These are phyloP conservation scores for Momotus momota DNA, from an alignment of 2,797 vertebrate species.

Conservation along the genomic window DNA sequence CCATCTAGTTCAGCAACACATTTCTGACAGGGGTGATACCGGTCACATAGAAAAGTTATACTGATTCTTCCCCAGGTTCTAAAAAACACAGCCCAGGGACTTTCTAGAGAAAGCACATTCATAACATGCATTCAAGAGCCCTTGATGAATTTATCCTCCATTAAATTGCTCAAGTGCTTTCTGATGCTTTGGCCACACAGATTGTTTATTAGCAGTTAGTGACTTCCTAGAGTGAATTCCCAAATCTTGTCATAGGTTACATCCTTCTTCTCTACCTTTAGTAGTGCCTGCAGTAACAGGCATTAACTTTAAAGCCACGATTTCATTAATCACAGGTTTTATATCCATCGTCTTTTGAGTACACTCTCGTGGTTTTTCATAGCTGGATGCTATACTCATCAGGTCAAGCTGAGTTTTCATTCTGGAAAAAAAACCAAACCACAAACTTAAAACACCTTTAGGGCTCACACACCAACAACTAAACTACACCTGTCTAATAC, in stretches of 20 bases:
- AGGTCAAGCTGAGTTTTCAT: conserved; percentile 78
- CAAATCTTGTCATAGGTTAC: not conserved
- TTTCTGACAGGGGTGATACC: fast-evolving
- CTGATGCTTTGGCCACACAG: not conserved
- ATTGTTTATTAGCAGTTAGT: not conserved
- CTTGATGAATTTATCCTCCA: not conserved
- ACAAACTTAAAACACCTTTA: not conserved
- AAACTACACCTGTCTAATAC: not conserved
- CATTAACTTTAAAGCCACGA: conserved; percentile 65
- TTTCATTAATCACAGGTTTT: conserved; percentile 68
- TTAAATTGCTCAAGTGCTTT: not conserved
- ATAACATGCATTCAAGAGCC: not conserved
- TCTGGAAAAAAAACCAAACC: not conserved
- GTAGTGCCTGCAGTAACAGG: not conserved
- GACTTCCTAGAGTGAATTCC: not conserved
- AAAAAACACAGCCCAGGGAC: not conserved
- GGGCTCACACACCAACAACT: not conserved
- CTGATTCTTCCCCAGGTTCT: not conserved
- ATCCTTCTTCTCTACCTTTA: conserved; percentile 40
- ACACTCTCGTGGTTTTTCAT: conserved; percentile 45
- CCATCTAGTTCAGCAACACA: not conserved
- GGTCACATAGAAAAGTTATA: not conserved
- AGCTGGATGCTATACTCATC: conserved; percentile 62
- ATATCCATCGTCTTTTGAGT: conserved; percentile 59
- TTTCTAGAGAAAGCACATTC: not conserved